Conservation (phyloP, 1,140 invertebrate genomes). For the Drosophila ogumai region DNA sequence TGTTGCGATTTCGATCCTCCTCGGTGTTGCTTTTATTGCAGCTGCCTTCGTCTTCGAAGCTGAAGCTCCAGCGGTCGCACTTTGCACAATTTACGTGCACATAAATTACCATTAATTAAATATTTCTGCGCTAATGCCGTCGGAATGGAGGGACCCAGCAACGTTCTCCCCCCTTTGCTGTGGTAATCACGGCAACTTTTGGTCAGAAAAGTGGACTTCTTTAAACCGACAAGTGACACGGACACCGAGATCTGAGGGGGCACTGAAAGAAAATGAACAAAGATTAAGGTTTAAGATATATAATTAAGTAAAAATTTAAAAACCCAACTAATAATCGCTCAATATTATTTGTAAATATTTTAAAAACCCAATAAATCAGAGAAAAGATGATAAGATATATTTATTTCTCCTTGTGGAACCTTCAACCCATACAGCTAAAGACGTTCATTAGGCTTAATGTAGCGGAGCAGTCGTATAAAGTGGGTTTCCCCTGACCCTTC, state of each 20-base stretch:
- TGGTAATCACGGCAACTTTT: slow-evolving; percentile 75
- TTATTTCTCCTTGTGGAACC: slow-evolving; percentile 5
- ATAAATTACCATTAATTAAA: slow-evolving; percentile 83
- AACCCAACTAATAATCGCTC: no score
- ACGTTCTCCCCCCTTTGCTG: neutral
- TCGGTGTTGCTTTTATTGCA: slow-evolving; percentile 47
- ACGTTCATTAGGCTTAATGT: slow-evolving; percentile 81
- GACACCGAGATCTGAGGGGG: slow-evolving; percentile 26
- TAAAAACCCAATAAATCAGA: no score
- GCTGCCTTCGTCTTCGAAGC: slow-evolving; percentile 37
- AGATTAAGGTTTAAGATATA: neutral
- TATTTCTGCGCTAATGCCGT: slow-evolving; percentile 77
- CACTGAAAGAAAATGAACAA: neutral
- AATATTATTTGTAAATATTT: neutral
- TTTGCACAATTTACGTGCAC: slow-evolving; percentile 80
- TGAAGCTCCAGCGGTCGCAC: slow-evolving; percentile 58
- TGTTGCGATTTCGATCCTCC: slow-evolving; percentile 6
- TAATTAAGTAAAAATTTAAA: no score
- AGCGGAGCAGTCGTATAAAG: slow-evolving; percentile 44
- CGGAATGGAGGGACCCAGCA: neutral
- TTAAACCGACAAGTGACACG: slow-evolving; percentile 76
- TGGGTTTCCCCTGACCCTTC: neutral
- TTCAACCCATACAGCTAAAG: slow-evolving; percentile 62
- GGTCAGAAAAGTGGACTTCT: slow-evolving; percentile 43
- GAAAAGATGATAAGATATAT: neutral